phyloP scores from a whole-genome alignment of 2,888 invertebrate genomes.

The Geotrupes spiniger region DNA sequence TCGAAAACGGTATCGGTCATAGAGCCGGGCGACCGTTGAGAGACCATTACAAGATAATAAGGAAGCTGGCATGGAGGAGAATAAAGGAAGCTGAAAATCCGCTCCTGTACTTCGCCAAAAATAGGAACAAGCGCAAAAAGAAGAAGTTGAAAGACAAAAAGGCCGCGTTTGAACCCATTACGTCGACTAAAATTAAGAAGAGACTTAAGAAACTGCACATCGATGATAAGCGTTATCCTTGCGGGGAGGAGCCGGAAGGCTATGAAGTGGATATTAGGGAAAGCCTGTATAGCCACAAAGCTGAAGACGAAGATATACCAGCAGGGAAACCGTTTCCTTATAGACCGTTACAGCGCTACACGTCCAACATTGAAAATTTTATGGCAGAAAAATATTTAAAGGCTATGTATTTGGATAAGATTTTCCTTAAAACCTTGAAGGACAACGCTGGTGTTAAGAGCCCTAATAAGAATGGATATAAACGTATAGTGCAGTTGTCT shows the following conservation, averaged over 20 bases:
- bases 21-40: slow-evolving; percentile 45
- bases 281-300: slow-evolving; percentile 38
- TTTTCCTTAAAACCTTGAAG: slow-evolving; percentile 45
- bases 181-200: slow-evolving; percentile 25
- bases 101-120: slow-evolving; percentile 30
- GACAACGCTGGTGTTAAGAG: slow-evolving; percentile 40
- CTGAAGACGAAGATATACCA: slow-evolving; percentile 38
- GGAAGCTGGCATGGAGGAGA: slow-evolving; percentile 45
- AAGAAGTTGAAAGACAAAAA: slow-evolving; percentile 25
- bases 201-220: slow-evolving; percentile 11
- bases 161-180: slow-evolving; percentile 28
- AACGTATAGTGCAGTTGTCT: slow-evolving; percentile 38
- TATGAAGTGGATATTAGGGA: slow-evolving; percentile 35
- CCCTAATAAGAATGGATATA: slow-evolving; percentile 45
- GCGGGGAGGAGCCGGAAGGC: slow-evolving; percentile 19
- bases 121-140: slow-evolving; percentile 35
- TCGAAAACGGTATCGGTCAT: slow-evolving; percentile 46
- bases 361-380: slow-evolving; percentile 46
- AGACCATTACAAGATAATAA: slow-evolving; percentile 47
- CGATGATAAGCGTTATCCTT: slow-evolving; percentile 14
- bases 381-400: slow-evolving; percentile 51
- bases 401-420: slow-evolving; percentile 48
- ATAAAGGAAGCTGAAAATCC: slow-evolving; percentile 38
- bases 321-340: slow-evolving; percentile 38
- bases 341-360: slow-evolving; percentile 45